Evolutionary conservation across 2,888 invertebrate genomes (phyloP).

Genomic region (Brassicogethes aeneus): DNA sequence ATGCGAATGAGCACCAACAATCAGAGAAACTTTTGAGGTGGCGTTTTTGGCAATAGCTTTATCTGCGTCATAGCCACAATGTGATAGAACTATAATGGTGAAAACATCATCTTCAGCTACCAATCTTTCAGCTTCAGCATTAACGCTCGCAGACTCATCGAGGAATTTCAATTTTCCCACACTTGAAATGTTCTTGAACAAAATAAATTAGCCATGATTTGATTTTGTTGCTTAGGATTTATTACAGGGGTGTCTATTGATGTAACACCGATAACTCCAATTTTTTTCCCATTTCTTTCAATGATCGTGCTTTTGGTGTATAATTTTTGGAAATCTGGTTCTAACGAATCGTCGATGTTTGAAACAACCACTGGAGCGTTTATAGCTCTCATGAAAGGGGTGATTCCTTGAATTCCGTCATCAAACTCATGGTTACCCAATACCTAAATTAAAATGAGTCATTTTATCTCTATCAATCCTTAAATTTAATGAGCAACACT

Average conservation of each 20-base stretch:
- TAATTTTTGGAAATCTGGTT: conserved; percentile 54
- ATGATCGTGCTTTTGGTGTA: conserved; percentile 58
- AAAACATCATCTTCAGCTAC: conserved; percentile 53
- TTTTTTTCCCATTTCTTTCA: conserved; percentile 51
- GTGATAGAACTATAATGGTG: conserved; percentile 76
- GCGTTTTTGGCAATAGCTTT: conserved; percentile 54
- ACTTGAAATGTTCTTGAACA: conserved; percentile 52
- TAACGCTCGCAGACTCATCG: conserved; percentile 59
- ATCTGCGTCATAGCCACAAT: conserved; percentile 66
- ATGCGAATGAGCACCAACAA: conserved; percentile 82
- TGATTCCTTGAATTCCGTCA: conserved; percentile 58
- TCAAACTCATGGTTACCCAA: conserved; percentile 87
- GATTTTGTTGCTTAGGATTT: background rate
- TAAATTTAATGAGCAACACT: no score
- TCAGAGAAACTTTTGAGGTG: conserved; percentile 63
- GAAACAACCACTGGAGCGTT: conserved; percentile 61
- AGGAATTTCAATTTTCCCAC: conserved; percentile 59
- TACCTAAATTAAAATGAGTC: conserved; percentile 46
- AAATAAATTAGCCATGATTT: background rate
- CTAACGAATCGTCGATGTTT: conserved; percentile 63
- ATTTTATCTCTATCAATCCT: no score
- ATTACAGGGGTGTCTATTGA: background rate
- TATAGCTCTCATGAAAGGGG: conserved; percentile 58
- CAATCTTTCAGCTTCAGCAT: conserved; percentile 56
- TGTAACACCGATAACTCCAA: conserved; percentile 76